A percentile compares a stretch with the other conserved stretches of the same genome.
Evolutionary conservation across 2,113 vertebrate genomes (phyloP).

Genomic region (Rousettus leschenaultii): DNA sequence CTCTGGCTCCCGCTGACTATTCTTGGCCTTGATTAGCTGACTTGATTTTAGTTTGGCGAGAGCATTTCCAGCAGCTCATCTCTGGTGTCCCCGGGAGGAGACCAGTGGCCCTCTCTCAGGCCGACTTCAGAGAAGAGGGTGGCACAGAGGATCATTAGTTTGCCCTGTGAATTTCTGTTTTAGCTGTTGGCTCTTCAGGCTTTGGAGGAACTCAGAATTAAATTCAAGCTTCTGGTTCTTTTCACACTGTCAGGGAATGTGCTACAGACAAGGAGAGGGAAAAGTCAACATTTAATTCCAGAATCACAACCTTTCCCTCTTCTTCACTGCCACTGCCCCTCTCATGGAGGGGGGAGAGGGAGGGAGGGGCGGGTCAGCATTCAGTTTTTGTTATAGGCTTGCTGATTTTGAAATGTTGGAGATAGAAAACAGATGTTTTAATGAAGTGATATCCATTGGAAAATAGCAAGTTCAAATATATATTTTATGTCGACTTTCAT

Average conservation of each 20-base stretch:
- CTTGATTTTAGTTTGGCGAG: neutral
- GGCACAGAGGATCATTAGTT: fast-evolving
- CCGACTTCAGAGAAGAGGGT: neutral
- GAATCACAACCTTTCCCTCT: neutral
- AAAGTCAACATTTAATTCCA: neutral
- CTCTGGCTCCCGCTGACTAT: conserved; percentile 28
- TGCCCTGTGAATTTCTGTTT: neutral
- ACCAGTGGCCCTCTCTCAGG: neutral
- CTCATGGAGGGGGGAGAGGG: neutral
- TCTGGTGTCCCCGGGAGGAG: neutral
- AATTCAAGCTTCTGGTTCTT: conserved; percentile 36
- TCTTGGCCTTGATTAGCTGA: conserved; percentile 33
- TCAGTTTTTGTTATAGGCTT: neutral
- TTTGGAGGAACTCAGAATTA: conserved; percentile 11
- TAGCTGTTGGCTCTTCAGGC: neutral
- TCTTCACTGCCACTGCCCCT: neutral
- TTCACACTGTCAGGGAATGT: neutral
- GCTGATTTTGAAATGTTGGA: conserved; percentile 9
- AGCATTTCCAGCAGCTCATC: neutral
- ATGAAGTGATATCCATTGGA: conserved; percentile 3
- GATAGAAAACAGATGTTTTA: conserved; percentile 38
- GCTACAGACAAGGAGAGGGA: neutral
- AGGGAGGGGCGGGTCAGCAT: neutral
- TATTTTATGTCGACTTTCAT: conserved; percentile 20
- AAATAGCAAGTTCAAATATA: neutral